Base-by-base conservation (phyloP, 2,888 invertebrate genomes). In the Polia nebulosa region DNA sequence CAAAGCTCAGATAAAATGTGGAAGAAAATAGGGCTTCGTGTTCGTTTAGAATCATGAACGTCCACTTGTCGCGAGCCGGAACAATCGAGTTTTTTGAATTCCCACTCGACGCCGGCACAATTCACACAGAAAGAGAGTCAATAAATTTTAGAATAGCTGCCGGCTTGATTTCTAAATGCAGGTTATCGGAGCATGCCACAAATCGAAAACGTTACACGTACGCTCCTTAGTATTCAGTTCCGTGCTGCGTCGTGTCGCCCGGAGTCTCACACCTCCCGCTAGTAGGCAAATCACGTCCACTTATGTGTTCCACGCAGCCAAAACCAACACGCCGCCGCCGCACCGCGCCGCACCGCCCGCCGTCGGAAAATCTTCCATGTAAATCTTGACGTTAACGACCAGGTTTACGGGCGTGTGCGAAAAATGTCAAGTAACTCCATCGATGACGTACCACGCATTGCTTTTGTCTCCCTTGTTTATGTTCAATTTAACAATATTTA, bases 111-210 rank as follows among this genome's bases (percentile, higher is more conserved):
- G 80, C 49, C 32, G 72, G 81, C 86, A 90, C 89, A 89, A 89
- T 91, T 92, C 90, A 84, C 89, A 89, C 86, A 83, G 85, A 93
- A 94, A 91, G 92, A 91, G 92, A 92, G 93, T 92, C 92, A 89
- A 94, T 94, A 94, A 94, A 95, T 95, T 94, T 91, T 86, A 88
- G 87, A 93, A 91, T 90, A 92, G 91, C 87, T 90, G 89, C 87
- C 90, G 92, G 94, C 91, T 93, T 94, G 93, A 93, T 95, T 94
- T 94, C 94, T 92, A 92, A 95, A 95, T 95, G 94, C 93, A 93
- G 95, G 95, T 95, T 95, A 95, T 95, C 95, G 93, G 95, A 92
- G 92, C 91, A 93, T 92, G 92, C 92, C 93, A 92, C 93, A 94
- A 94, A 95, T 95, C 92, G 93, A 90, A 92, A 91, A 88, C 92